These are phyloP conservation scores for Intellagama lesueurii DNA, from an alignment of 2,797 vertebrate genomes.

Conservation along the genomic window DNA sequence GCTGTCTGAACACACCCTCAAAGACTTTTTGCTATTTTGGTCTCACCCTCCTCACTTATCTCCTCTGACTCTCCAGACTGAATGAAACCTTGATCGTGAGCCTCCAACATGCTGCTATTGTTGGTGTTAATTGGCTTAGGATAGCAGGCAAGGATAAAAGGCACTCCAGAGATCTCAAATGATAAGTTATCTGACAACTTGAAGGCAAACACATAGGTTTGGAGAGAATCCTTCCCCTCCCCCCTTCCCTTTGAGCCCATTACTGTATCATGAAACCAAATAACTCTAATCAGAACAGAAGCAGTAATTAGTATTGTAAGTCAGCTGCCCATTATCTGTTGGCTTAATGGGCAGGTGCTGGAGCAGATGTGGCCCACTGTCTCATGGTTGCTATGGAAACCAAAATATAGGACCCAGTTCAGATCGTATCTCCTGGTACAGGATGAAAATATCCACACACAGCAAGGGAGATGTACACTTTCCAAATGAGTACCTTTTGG, in stretches of 20 bases:
- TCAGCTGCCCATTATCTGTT: constrained; percentile 20
- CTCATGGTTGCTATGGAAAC: constrained; percentile 26
- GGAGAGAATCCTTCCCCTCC: neutral
- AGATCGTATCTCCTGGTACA: constrained; percentile 1
- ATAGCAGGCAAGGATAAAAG: constrained; percentile 14
- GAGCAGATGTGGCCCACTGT: constrained; percentile 24
- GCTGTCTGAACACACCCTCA: too few species aligned
- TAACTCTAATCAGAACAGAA: constrained; percentile 43
- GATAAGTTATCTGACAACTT: neutral
- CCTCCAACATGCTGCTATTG: neutral
- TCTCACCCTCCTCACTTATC: neutral
- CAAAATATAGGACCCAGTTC: neutral
- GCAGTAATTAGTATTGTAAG: constrained; percentile 32
- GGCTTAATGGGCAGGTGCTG: constrained; percentile 31
- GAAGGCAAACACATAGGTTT: neutral
- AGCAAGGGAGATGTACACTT: neutral
- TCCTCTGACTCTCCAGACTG: neutral
- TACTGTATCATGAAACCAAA: constrained; percentile 11
- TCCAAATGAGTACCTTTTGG: too few species aligned
- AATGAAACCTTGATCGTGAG: neutral
- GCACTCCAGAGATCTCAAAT: neutral
- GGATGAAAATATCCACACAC: neutral
- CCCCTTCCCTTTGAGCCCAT: constrained; percentile 13
- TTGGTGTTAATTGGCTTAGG: neutral
- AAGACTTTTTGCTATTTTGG: neutral